Evolutionary conservation across 2,888 invertebrate genomes (phyloP).

Genomic region (Melanchra persicariae): DNA sequence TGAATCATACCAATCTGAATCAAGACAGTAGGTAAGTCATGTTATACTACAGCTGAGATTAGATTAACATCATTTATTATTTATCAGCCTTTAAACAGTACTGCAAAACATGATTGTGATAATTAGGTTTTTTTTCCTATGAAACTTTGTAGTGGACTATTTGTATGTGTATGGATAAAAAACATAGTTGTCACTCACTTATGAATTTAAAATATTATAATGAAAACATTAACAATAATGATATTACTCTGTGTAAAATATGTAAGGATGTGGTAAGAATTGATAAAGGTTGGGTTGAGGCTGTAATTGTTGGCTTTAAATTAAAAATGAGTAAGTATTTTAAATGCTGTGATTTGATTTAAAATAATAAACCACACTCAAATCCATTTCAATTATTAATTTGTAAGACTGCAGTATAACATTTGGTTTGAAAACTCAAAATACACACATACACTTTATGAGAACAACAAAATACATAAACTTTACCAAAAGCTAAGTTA

Average conservation of each 20-base stretch:
- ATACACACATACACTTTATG: neutral
- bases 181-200: too few relatives aligned
- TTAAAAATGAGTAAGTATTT: neutral
- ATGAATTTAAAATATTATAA: neutral
- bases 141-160: neutral
- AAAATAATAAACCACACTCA: too few relatives aligned
- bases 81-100: conserved; percentile 9
- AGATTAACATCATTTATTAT: conserved; percentile 20
- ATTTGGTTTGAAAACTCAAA: conserved; percentile 1
- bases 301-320: neutral
- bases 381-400: neutral
- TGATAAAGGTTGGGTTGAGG: neutral
- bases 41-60: conserved; percentile 17
- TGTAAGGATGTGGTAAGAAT: neutral
- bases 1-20: conserved; percentile 20
- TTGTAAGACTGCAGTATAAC: neutral
- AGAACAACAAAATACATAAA: neutral
- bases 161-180: neutral
- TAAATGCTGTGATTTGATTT: too few relatives aligned
- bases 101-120: conserved; percentile 20
- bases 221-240: neutral
- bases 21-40: neutral
- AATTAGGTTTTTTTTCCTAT: neutral
- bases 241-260: neutral
- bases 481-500: neutral